Base-by-base conservation (phyloP, 2,113 vertebrate genomes). In the Elanoides forficatus region DNA sequence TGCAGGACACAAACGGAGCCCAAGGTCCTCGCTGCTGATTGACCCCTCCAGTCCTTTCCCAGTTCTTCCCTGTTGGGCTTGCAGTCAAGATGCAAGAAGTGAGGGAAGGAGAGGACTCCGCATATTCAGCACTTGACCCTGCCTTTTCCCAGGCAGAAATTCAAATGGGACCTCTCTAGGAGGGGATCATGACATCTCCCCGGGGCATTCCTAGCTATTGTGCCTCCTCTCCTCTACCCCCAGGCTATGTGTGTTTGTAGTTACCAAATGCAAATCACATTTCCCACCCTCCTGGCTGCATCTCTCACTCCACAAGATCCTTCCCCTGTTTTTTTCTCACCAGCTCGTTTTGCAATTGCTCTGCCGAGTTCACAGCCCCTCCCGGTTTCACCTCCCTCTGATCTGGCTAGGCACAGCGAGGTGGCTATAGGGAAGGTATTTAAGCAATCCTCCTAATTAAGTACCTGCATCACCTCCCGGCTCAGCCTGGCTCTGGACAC, bases 261-360 rank as follows among this genome's bases (percentile, higher is more conserved):
- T 96, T 94, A 94, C 89, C 92, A 95, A 88, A 95, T 96, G 96
- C 92, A 96, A 96, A 94, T 95, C 81, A 13, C 96, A 86, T 86
- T 97, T 95, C 92, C 81, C 95, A 95, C 92, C 90, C 95, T 96
- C 81, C 95, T 70, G 92, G 81, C 78, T 65, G 84, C 47, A 80
- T 70, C 91, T 88, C 78, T 63, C 90, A 40, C 93, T 82, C 90
- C 40, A 3, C 70, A 75, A 52, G 32, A 60, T 65, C 48, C 27
- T 93, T 65, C 62, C 47, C 87, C 10, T 59, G 5, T 1, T 66
- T 19, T 2, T 36, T 53, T 42, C 84, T 91, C 95, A 60, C 81
- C 78, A 56, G 34, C 73, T 73, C 27, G 1, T 95, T 91, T 94
- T 72, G 89, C 91, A 87, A 66, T 5, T 5, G 52, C 84, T 65